Evolutionary conservation across 2,797 vertebrate genomes (phyloP).

Genomic region (Chelonia mydas): DNA sequence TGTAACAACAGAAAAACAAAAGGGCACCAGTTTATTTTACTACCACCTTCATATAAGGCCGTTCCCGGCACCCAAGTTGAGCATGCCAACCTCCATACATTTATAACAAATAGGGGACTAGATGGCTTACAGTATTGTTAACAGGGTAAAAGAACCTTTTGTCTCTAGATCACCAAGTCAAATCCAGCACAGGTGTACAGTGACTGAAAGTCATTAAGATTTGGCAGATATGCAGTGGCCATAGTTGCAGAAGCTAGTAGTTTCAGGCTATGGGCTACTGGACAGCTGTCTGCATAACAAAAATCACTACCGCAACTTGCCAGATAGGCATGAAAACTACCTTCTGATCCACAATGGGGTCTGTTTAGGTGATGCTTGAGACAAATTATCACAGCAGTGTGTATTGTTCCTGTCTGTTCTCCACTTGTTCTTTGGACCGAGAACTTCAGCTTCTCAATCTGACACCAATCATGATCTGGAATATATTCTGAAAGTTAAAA

Average conservation of each 20-base stretch:
- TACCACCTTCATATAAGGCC: background rate
- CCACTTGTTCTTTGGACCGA: background rate
- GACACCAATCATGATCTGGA: background rate
- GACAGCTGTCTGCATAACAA: background rate
- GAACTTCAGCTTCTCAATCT: background rate
- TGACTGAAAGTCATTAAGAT: background rate
- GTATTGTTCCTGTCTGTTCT: background rate
- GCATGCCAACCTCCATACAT: background rate
- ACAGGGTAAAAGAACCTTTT: background rate
- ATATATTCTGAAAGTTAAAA: background rate
- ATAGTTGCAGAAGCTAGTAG: background rate
- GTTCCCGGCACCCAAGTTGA: background rate
- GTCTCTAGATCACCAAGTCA: background rate
- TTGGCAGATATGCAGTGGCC: background rate
- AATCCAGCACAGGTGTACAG: background rate
- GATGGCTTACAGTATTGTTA: background rate
- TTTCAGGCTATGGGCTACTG: background rate
- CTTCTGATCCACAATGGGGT: background rate
- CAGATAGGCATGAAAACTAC: background rate
- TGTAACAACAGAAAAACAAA: conserved; percentile 49
- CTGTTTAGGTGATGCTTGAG: background rate
- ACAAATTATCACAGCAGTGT: background rate
- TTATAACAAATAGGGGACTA: conserved; percentile 15
- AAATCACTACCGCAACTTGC: background rate
- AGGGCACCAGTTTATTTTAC: conserved; percentile 46